Conservation (phyloP, 64 coral and sea anemone species). For the Exaiptasia diaphana region DNA sequence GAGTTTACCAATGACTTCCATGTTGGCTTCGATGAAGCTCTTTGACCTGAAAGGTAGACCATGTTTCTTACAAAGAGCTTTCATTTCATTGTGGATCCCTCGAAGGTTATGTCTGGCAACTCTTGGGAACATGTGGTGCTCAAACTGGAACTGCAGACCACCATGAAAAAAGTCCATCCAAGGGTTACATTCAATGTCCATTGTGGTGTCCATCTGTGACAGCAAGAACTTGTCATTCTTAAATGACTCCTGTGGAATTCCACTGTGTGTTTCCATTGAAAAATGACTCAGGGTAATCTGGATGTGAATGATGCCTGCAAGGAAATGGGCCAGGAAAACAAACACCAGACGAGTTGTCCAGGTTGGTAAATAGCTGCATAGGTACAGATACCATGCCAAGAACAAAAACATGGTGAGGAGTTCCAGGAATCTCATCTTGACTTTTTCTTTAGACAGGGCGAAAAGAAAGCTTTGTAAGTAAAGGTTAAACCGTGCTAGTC, state of each 20-base stretch:
- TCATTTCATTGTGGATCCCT: slow-evolving; percentile 47
- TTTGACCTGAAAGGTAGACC: slow-evolving; percentile 67
- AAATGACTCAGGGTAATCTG: slow-evolving; percentile 96
- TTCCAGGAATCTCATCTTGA: slow-evolving; percentile 42
- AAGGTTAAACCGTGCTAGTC: slow-evolving; percentile 89
- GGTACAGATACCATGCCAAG: slow-evolving; percentile 83
- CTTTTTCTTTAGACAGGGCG: slow-evolving; percentile 58
- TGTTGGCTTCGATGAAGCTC: slow-evolving; percentile 81
- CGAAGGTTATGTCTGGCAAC: slow-evolving; percentile 82
- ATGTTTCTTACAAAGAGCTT: slow-evolving; percentile 75
- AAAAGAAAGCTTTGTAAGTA: slow-evolving; percentile 86
- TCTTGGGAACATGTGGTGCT: slow-evolving; percentile 93
- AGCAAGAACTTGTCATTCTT: slow-evolving; percentile 59
- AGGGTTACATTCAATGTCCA: slow-evolving; percentile 85
- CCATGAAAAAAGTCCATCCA: slow-evolving; percentile 92
- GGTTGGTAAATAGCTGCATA: slow-evolving; percentile 81
- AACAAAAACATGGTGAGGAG: slow-evolving; percentile 71
- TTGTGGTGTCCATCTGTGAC: slow-evolving; percentile 80
- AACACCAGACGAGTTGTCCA: slow-evolving; percentile 64
- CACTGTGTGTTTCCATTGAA: slow-evolving; percentile 91
- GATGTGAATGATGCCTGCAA: slow-evolving; percentile 88
- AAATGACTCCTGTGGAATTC: slow-evolving; percentile 70
- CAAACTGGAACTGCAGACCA: slow-evolving; percentile 96
- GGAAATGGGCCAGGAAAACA: slow-evolving; percentile 81
- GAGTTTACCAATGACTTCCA: slow-evolving; percentile 64